Percentiles rank a stretch among this genome's conserved stretches.
These are phyloP conservation scores for Mylabris sibirica DNA, from an alignment of 2,888 invertebrate genomes.

Conservation along the genomic window DNA sequence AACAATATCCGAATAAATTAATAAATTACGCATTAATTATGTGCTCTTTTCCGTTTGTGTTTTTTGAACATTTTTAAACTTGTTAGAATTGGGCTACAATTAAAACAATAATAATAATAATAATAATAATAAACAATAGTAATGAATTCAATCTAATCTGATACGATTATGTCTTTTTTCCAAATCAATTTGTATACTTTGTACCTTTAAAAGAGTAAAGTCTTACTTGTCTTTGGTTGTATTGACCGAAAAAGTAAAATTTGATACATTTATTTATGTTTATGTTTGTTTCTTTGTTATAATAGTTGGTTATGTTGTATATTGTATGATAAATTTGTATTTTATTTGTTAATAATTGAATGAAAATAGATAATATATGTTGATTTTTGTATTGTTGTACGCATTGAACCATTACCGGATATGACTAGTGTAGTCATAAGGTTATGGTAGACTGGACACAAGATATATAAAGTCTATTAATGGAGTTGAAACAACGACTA, in stretches of 20 bases:
- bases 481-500: conserved; percentile 49
- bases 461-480: conserved; percentile 48
- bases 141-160: background rate
- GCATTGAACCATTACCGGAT: conserved; percentile 59
- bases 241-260: background rate
- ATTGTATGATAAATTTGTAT: background rate
- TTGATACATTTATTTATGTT: background rate
- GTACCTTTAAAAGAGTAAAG: too few species aligned
- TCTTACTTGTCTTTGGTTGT: too few species aligned
- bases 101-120: background rate
- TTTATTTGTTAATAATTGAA: conserved; percentile 6
- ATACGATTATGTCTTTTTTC: too few species aligned
- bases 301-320: background rate
- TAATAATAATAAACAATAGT: background rate
- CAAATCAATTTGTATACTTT: too few species aligned
- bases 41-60: conserved; percentile 12
- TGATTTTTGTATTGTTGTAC: conserved; percentile 24
- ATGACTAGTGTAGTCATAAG: conserved; percentile 58
- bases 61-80: background rate
- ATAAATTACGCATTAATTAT: conserved; percentile 64
- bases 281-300: background rate
- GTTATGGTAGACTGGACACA: conserved; percentile 53
- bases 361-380: conserved; percentile 1
- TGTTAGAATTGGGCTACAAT: background rate
- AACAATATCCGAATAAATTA: conserved; percentile 63